Conservation (phyloP, 2,797 vertebrate genomes). For the Galago senegalensis region DNA sequence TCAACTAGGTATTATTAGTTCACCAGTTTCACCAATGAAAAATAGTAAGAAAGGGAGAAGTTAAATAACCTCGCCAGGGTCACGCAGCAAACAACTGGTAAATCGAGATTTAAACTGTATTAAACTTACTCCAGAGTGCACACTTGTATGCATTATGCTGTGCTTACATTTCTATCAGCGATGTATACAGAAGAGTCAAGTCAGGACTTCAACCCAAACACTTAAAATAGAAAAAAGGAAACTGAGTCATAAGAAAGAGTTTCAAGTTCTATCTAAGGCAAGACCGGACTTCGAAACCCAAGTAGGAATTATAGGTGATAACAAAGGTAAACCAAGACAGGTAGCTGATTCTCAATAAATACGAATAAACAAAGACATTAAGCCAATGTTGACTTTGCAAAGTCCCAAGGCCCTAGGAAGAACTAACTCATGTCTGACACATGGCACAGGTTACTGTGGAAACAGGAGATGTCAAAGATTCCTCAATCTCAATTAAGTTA, state of each 20-base stretch:
- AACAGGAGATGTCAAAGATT: not conserved
- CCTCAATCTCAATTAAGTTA: not conserved
- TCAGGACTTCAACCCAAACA: not conserved
- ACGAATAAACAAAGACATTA: not conserved
- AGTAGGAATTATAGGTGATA: not conserved
- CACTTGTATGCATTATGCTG: not conserved
- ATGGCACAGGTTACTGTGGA: not conserved
- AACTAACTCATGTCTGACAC: not conserved
- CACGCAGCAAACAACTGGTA: not conserved
- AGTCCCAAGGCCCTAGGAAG: not conserved
- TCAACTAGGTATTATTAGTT: not conserved
- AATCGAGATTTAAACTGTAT: not conserved
- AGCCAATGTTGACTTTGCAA: not conserved
- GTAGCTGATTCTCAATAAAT: not conserved
- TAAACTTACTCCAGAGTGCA: not conserved
- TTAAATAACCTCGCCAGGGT: not conserved
- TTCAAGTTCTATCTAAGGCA: slow-evolving; percentile 14
- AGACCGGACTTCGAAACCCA: not conserved
- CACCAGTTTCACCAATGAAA: not conserved
- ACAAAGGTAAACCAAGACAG: not conserved
- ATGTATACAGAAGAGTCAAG: not conserved
- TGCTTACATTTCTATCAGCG: not conserved
- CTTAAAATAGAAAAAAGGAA: not conserved
- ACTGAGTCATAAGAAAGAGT: not conserved
- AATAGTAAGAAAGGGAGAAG: slow-evolving; percentile 42